Evolutionary conservation across 2,888 invertebrate species (phyloP).

Genomic region (Drosophila paracracens): DNA sequence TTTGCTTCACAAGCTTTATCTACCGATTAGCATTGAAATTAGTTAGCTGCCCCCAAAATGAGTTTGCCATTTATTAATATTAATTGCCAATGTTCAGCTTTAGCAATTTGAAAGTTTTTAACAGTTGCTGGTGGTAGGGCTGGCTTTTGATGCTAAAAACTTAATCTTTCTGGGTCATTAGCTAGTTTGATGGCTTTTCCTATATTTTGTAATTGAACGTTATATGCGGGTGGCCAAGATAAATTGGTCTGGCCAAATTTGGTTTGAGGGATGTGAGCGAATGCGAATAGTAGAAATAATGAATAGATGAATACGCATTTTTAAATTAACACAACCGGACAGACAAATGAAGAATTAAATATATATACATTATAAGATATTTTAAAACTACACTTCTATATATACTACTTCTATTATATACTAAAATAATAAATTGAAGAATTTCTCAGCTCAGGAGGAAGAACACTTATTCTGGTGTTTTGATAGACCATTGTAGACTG

Average conservation of each 20-base stretch:
- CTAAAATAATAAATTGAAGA: background rate
- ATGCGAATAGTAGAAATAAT: background rate
- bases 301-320: background rate
- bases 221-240: constrained; percentile 47
- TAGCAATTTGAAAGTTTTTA: constrained; percentile 44
- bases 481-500: background rate
- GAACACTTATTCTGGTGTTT: background rate
- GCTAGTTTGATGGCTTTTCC: constrained; percentile 68
- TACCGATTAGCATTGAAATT: constrained; percentile 60
- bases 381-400: background rate
- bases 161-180: constrained; percentile 71
- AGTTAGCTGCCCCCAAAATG: constrained; percentile 58
- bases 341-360: background rate
- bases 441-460: background rate
- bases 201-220: constrained; percentile 45
- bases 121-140: background rate
- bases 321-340: background rate
- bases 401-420: background rate
- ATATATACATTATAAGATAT: background rate
- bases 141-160: constrained; percentile 25
- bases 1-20: constrained; percentile 46
- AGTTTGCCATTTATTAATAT: constrained; percentile 75
- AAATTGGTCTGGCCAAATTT: constrained; percentile 18
- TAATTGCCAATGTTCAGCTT: constrained; percentile 66
- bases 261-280: background rate